A percentile compares a stretch with the other conserved stretches of the same genome.
These are phyloP conservation scores for Charadrius vociferus DNA, from an alignment of 2,113 vertebrate species.

Conservation along the genomic window DNA sequence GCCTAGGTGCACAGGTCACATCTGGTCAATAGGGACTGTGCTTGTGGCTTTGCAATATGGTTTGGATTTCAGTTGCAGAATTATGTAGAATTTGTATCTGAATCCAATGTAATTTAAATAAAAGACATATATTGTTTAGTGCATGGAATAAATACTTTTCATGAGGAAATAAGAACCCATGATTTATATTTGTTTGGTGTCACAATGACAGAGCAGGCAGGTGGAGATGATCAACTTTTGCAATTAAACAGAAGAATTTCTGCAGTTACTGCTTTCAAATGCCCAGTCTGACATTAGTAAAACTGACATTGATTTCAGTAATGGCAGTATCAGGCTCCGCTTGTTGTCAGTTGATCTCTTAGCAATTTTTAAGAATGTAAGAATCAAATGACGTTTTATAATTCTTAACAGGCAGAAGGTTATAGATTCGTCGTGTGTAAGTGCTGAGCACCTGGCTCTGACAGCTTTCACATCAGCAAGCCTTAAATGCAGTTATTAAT, in stretches of 20 bases:
- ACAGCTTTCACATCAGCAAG: no score
- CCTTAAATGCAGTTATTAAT: no score
- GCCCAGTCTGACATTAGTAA: no score
- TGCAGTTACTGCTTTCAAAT: background rate
- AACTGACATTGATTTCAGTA: no score
- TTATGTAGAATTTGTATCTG: background rate
- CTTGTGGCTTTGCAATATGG: background rate
- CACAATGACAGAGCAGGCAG: background rate
- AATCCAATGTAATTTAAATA: background rate
- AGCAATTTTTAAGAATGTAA: no score
- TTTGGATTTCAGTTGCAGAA: background rate
- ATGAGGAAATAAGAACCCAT: background rate
- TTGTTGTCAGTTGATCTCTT: no score
- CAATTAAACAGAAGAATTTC: background rate
- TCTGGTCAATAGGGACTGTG: background rate
- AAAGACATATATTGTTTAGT: background rate
- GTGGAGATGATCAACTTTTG: background rate
- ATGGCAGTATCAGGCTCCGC: no score
- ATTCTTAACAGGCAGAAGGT: no score
- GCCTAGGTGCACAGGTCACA: background rate
- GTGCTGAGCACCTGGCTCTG: no score
- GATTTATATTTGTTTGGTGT: background rate
- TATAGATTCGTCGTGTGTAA: no score
- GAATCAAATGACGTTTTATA: no score
- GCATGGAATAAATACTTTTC: background rate